These are phyloP conservation scores for Eurytoma adleriae DNA, from an alignment of 2,888 invertebrate species.

Conservation along the genomic window DNA sequence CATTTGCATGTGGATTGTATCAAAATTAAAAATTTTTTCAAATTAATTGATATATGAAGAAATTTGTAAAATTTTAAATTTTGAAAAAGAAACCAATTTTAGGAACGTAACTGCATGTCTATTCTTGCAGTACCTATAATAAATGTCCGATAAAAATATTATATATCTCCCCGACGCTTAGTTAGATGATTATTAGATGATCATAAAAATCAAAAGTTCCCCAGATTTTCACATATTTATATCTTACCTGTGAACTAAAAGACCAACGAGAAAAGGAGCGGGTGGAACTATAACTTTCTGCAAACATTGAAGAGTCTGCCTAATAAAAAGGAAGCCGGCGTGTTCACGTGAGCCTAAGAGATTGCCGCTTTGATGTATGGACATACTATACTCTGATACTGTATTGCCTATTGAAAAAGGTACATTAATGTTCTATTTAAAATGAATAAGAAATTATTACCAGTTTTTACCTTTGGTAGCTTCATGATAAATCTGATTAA, in stretches of 20 bases:
- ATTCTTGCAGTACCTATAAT: too few relatives aligned
- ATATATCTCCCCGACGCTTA: not conserved
- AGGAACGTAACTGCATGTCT: too few relatives aligned
- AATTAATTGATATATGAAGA: too few relatives aligned
- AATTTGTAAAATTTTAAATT: too few relatives aligned
- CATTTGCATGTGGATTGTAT: too few relatives aligned
- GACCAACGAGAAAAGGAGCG: slow-evolving; percentile 86
- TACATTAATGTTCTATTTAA: not conserved
- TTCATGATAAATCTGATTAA: slow-evolving; percentile 84
- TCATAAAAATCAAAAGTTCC: too few relatives aligned
- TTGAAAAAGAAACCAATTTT: too few relatives aligned
- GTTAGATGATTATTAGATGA: too few relatives aligned
- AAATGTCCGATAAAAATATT: too few relatives aligned
- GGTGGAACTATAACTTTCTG: slow-evolving; percentile 85
- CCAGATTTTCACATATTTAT: not conserved
- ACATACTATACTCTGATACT: slow-evolving; percentile 84
- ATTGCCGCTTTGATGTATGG: slow-evolving; percentile 80
- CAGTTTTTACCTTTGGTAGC: slow-evolving; percentile 78
- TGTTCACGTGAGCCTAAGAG: slow-evolving; percentile 85
- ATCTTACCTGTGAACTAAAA: slow-evolving; percentile 84
- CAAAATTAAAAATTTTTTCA: too few relatives aligned
- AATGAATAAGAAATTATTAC: not conserved
- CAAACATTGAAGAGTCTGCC: slow-evolving; percentile 88
- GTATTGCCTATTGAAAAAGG: slow-evolving; percentile 79
- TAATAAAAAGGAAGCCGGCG: slow-evolving; percentile 89